A percentile compares a stretch with the other conserved stretches of the same genome.
Evolutionary conservation across 35 echinoderm and acorn worm species (phyloP).

Genomic region (Strongylocentrotus purpuratus): DNA sequence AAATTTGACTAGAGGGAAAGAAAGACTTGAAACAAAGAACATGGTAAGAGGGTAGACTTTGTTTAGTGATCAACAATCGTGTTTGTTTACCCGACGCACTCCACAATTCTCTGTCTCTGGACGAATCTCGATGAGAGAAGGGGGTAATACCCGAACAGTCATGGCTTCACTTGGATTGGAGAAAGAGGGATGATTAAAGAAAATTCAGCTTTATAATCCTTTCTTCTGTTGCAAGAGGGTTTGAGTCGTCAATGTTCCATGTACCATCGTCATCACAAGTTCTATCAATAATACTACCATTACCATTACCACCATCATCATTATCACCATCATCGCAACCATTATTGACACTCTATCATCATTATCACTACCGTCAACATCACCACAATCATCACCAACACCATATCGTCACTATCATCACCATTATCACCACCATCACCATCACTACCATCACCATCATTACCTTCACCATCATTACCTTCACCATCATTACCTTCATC

Average conservation of each 20-base stretch:
- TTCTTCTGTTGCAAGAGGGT: neutral
- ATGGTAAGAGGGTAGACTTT: neutral
- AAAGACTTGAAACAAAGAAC: neutral
- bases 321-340: neutral
- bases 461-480: neutral
- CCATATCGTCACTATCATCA: neutral
- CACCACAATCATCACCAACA: neutral
- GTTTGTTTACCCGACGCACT: neutral
- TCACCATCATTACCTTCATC: neutral
- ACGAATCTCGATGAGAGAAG: neutral
- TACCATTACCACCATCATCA: neutral
- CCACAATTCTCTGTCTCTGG: neutral
- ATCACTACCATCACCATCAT: neutral
- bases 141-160: neutral
- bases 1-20: neutral
- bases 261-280: too few species aligned
- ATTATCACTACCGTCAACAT: neutral
- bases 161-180: neutral
- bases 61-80: neutral
- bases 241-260: too few species aligned
- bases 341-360: neutral
- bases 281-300: too few species aligned
- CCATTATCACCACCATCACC: neutral
- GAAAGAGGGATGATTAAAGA: neutral
- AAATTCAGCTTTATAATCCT: neutral